Conservation (phyloP, 2,888 invertebrate genomes). For the Leptopilina myrica region DNA sequence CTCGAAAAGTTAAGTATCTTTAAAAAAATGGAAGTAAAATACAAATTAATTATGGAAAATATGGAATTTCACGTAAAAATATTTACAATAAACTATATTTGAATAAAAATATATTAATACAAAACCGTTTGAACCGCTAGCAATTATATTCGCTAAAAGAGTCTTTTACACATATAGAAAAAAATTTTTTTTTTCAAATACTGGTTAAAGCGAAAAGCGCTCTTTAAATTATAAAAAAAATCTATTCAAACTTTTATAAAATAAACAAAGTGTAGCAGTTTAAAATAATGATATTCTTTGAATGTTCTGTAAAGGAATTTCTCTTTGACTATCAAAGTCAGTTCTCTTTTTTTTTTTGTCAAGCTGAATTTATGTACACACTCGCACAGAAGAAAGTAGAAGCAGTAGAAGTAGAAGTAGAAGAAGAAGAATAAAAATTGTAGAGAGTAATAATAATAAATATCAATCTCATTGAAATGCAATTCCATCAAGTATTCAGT, state of each 20-base stretch:
- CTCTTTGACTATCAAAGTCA: constrained; percentile 5
- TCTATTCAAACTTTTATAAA: constrained; percentile 2
- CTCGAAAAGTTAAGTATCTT: no score
- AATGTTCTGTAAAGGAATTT: background rate
- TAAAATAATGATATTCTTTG: constrained; percentile 17
- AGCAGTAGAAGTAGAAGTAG: background rate
- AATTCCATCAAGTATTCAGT: constrained; percentile 12
- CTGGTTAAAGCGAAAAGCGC: constrained; percentile 2
- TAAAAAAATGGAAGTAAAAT: no score
- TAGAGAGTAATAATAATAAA: background rate
- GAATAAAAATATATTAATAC: background rate
- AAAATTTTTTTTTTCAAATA: background rate
- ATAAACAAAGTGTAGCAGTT: constrained; percentile 1
- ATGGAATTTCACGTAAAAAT: no score
- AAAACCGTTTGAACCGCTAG: background rate
- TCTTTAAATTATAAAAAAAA: constrained; percentile 2
- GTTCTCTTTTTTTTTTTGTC: background rate
- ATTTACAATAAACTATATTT: no score
- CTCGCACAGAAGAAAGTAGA: background rate
- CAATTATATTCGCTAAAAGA: constrained; percentile 7
- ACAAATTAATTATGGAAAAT: no score
- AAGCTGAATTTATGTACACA: background rate
- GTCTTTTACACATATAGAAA: background rate
- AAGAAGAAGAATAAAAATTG: background rate
- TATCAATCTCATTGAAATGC: constrained; percentile 11